phyloP scores from a whole-genome alignment of 2,113 vertebrate genomes.

The Periophthalmus modestus region DNA sequence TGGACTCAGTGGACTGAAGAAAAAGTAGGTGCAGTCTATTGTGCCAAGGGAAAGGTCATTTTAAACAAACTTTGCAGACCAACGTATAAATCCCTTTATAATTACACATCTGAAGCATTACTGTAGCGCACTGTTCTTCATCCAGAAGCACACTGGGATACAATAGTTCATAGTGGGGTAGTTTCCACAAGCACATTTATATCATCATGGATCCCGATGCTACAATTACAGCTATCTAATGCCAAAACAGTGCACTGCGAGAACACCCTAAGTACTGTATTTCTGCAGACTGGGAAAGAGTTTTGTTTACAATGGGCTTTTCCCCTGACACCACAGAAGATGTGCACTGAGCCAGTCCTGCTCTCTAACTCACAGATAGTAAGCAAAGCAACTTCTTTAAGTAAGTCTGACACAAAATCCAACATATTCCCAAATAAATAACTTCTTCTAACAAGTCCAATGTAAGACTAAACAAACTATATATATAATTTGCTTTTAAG shows the following conservation, averaged over 20 bases:
- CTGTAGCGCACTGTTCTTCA: neutral
- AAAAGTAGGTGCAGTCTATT: neutral
- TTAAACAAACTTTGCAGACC: neutral
- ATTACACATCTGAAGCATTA: neutral
- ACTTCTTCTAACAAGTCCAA: neutral
- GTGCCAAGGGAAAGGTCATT: constrained; percentile 4
- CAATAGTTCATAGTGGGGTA: neutral
- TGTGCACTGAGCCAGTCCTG: neutral
- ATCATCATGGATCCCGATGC: neutral
- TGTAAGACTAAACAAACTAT: neutral
- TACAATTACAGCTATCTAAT: neutral
- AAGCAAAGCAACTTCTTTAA: neutral
- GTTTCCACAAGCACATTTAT: neutral
- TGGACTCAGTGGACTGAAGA: neutral
- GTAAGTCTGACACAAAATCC: neutral
- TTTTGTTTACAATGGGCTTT: neutral
- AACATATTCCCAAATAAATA: neutral
- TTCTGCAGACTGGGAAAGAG: neutral
- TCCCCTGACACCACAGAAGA: neutral
- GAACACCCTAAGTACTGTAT: neutral
- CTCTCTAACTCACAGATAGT: neutral
- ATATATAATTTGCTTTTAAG: neutral
- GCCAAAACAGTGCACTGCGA: neutral
- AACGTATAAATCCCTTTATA: neutral
- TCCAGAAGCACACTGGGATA: neutral